Evolutionary conservation across 2,888 invertebrate species (phyloP), one percentile per base, ranked within the genome.

Genomic region (Laspeyria flexula): DNA sequence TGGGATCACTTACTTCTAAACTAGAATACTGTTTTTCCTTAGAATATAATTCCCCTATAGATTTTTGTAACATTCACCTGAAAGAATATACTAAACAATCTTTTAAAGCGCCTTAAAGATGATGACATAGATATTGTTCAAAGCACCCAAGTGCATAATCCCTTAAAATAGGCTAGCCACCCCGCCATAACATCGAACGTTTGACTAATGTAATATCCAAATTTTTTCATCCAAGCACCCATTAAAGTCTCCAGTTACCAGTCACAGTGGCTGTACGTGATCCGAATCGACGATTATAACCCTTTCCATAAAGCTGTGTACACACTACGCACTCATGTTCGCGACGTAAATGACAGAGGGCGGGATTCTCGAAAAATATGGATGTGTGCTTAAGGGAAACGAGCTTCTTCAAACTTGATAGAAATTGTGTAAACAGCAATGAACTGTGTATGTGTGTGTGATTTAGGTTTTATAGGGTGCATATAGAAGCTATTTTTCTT

Each of bases 171-270:
- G 41, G 43, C 46, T 47, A 33, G 25, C 34, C 38, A 31, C 30
- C 31, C 37, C 18, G 27, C n/a, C 21, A 40, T 38, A 40, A 30
- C 31, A 47, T 46, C 38, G 41, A 46, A 27, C 40, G 25, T 13
- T 15, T 18, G 21, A 45, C 31, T 47, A 40, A 42, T 57, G 55
- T 62, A 60, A 65, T 65, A 64, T 60, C 59, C 52, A 62, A 55
- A 59, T 65, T 69, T 66, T 70, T 71, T 68, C 59, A 62, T 54
- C 50, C 40, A 58, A 57, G 49, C 59, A 55, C 55, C 76, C 73
- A 81, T 83, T 79, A 81, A 71, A 66, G 60, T 73, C 57, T 74
- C 65, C 69, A 67, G 74, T 76, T 73, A 77, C 74, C 57, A 73
- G 70, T 74, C 72, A 72, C 75, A 76, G 60, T 68, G 57, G 44